phyloP scores from a whole-genome alignment of 2,888 invertebrate genomes.

The Hirtodrosophila trivittata region DNA sequence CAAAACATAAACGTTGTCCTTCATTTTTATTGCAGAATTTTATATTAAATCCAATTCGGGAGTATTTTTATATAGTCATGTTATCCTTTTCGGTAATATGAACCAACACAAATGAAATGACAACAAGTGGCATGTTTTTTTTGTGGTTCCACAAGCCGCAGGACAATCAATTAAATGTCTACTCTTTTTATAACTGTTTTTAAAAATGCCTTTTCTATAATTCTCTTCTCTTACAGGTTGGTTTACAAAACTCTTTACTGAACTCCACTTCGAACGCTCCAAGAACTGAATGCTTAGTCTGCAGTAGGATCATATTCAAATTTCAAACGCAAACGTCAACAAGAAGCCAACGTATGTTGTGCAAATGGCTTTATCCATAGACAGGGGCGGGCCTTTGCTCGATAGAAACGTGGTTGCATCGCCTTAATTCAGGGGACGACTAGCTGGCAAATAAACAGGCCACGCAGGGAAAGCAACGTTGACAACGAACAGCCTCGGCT shows the following conservation, averaged over 20 bases:
- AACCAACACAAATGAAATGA: constrained; percentile 26
- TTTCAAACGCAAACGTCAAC: constrained; percentile 30
- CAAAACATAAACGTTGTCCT: constrained; percentile 23
- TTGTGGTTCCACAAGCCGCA: constrained; percentile 30
- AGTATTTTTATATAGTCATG: constrained; percentile 5
- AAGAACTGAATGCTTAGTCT: constrained; percentile 14
- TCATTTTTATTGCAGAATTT: constrained; percentile 16
- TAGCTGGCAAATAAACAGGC: constrained; percentile 51
- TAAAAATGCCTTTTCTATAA: constrained; percentile 13
- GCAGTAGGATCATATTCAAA: constrained; percentile 33
- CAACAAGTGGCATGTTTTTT: constrained; percentile 12
- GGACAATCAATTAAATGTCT: constrained; percentile 46
- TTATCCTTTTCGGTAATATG: constrained; percentile 35
- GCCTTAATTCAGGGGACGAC: constrained; percentile 9
- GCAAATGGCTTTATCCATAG: constrained; percentile 23
- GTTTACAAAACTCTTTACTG: constrained; percentile 15
- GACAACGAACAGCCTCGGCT: background rate
- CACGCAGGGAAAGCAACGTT: constrained; percentile 5
- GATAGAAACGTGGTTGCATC: background rate
- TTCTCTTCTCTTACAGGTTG: constrained; percentile 44
- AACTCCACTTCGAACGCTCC: background rate
- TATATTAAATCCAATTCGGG: constrained; percentile 2
- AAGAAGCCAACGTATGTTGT: constrained; percentile 21
- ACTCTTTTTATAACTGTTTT: constrained; percentile 32
- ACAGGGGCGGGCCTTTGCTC: background rate